Evolutionary conservation across 2,797 vertebrate species (phyloP), one percentile per base, ranked within the genome.

Genomic region (Poeciliopsis infans): DNA sequence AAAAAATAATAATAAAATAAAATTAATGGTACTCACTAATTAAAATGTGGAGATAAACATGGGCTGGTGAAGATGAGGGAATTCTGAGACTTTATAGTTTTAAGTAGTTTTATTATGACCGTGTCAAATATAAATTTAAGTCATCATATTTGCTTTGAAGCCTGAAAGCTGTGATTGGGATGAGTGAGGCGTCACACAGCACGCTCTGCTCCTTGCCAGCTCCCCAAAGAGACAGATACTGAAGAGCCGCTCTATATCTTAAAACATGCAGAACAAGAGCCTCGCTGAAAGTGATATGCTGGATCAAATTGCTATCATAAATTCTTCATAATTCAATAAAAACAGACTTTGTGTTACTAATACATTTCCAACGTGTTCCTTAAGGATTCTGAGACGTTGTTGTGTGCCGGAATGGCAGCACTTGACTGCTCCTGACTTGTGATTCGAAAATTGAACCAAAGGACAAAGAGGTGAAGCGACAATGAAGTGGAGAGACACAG

Each of bases 11-110:
- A n/a, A 88, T 39, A 64, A 16, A 61, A 18, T 39, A 5, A 94
- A 94, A 95, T 94, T 88, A 94, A 94, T 90, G 92, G 94, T 91
- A 93, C 92, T 93, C 92, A 93, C 94, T 95, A 95, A 95, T 94
- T 93, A 94, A 95, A 95, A 94, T 83, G 82, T 59, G 85, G 89
- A 93, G 93, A 96, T 95, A 96, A 94, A 95, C 93, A 95, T 68
- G 79, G 88, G 83, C 91, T 91, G 90, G 86, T 85, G 85, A 92
- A 94, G 93, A 91, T 78, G 86, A 84, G 83, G 87, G 89, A 90
- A 89, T 86, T 87, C 88, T 82, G 86, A 87, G 90, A 93, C 94
- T 94, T 94, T 92, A 94, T 94, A 94, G 91, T 94, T 94, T 95
- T 90, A 95, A 95, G 93, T 88, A 94, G 89, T 94, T 93, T 93